Base-by-base conservation (phyloP, 2,797 vertebrate species). In the Pachyuromys duprasi region DNA sequence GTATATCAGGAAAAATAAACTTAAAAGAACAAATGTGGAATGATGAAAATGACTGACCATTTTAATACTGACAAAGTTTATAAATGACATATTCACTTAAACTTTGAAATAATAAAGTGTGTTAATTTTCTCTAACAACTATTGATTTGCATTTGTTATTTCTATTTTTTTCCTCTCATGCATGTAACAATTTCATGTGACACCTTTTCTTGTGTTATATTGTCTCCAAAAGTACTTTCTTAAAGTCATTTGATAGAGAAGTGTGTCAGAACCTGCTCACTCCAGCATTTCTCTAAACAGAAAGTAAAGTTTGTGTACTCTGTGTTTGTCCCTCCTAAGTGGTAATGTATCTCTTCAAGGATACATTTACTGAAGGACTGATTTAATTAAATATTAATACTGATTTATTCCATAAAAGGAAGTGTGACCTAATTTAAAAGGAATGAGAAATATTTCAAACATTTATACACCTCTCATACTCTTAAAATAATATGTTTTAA, bases 321-420 rank as follows among this genome's bases (percentile, higher is more conserved):
- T 90, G 2, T 90, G 5, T 92, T 94, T 94, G 94, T 87, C 60
- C 88, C 42, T 90, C 89, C 86, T 18, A 14, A 83, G 63, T 39
- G 83, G 76, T 62, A 70, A 93, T 86, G 87, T 94, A 79, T 90
- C 67, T 94, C 63, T 86, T 92, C 70, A 94, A 94, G 33, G 53
- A n/a, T 63, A 89, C 42, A 80, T 86, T 95, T 95, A 83, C 69
- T 89, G 31, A 94, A 86, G 42, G 72, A 11, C 76, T 90, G 95
- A 69, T 60, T 83, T 94, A 92, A 94, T 96, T 94, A 97, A 97
- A 96, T 92, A 95, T 95, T 97, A 95, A 93, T 93, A 87, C 90
- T 90, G 80, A 90, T 67, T 93, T 95, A 87, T n/a, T 83, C 70
- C 55, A 87, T 49, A 92, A 91, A 82, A 93, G 79, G n/a, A 94